Evolutionary conservation across 1,140 invertebrate species (phyloP), one percentile per base, ranked within the genome.

Genomic region (Lepidostoma basale): DNA sequence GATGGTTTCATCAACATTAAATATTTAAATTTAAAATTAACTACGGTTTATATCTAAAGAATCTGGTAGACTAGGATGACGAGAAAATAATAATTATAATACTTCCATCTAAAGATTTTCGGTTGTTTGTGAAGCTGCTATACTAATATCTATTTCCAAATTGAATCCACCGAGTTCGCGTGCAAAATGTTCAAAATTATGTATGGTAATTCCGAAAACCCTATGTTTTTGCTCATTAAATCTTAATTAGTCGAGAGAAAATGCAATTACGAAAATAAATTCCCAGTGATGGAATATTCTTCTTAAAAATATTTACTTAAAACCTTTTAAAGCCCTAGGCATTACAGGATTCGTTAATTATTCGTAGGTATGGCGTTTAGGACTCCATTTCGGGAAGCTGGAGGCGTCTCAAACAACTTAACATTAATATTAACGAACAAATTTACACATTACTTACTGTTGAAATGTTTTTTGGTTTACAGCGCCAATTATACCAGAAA

Each of bases 191-290:
- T n/a, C 1, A 12, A 9, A 36, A 12, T 36, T 36, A 12, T 36
- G 10, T 36, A 36, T 12, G 16, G 44, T 22, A 22, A 47, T 47
- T 22, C 12, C 23, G 16, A 22, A 18, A 47, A 47, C 44, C 44
- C 44, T 47, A 22, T 5, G 18, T 47, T 47, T 47, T 47, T 47
- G 22, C 44, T 9, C 5, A 47, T 56, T 33, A 56, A 56, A 56
- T 33, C 9, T 56, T 33, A 56, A 56, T 56, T 56, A 33, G 26
- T 56, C 22, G 8, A 16, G 20, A 20, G 52, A 56, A 56, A 56
- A 56, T 56, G 52, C 52, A 56, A 56, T 56, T 56, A 56, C 36
- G 26, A 56, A 30, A 30, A 56, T 56, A 56, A 33, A 56, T 56
- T 56, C 20, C 36, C 12, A 22, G 18, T 6, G 16, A 36, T 56